phyloP scores from a whole-genome alignment of 2,888 invertebrate species.

The Endomychus coccineus region DNA sequence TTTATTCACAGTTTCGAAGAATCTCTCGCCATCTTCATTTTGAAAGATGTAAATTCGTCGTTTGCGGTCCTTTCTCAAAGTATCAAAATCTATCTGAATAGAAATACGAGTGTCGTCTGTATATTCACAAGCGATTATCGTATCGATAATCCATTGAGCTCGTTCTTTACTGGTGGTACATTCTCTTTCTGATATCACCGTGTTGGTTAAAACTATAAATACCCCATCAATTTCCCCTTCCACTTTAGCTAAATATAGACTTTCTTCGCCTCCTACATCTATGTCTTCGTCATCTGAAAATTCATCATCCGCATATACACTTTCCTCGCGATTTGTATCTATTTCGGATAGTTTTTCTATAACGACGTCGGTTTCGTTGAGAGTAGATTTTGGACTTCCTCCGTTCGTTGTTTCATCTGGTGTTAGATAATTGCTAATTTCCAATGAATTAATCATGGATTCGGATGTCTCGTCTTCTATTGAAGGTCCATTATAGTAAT shows the following conservation, averaged over 20 bases:
- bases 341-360: slow-evolving; percentile 1
- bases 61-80: slow-evolving; percentile 50
- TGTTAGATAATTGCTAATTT: slow-evolving; percentile 6
- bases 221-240: slow-evolving; percentile 36
- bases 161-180: slow-evolving; percentile 34
- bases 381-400: background rate
- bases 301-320: slow-evolving; percentile 13
- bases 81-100: slow-evolving; percentile 54
- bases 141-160: slow-evolving; percentile 47
- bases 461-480: slow-evolving; percentile 3
- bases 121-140: slow-evolving; percentile 46
- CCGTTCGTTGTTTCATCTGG: slow-evolving; percentile 4
- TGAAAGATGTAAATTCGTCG: slow-evolving; percentile 53
- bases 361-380: background rate
- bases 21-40: slow-evolving; percentile 47
- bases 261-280: slow-evolving; percentile 37
- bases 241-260: slow-evolving; percentile 36
- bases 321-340: slow-evolving; percentile 11
- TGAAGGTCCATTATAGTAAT: slow-evolving; percentile 28
- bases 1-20: slow-evolving; percentile 29
- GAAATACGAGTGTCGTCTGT: slow-evolving; percentile 35
- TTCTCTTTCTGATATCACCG: slow-evolving; percentile 38
- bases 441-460: slow-evolving; percentile 7
- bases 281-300: slow-evolving; percentile 32
- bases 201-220: slow-evolving; percentile 38